These are phyloP conservation scores for Virgularia gustaviana DNA, from an alignment of 92 coral and sea anemone genomes.

Conservation along the genomic window DNA sequence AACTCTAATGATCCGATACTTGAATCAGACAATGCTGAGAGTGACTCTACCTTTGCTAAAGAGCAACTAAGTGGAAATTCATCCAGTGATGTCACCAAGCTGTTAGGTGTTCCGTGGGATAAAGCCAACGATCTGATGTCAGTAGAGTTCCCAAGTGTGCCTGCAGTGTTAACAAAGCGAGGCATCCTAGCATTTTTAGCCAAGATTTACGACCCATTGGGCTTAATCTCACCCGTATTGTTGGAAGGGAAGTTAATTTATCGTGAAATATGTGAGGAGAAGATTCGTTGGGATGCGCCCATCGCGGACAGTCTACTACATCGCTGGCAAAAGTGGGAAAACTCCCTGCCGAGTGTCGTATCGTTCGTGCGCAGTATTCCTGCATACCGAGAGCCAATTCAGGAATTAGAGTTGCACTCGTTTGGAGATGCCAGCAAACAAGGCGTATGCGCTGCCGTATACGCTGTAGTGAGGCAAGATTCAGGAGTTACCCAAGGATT, in stretches of 20 bases:
- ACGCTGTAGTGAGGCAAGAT: slow-evolving; percentile 57
- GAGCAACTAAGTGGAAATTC: slow-evolving; percentile 40
- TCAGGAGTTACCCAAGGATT: slow-evolving; percentile 57
- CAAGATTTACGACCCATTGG: slow-evolving; percentile 57
- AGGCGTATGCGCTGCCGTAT: slow-evolving; percentile 60
- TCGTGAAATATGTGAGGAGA: slow-evolving; percentile 37
- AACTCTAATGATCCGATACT: slow-evolving; percentile 41
- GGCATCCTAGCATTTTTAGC: slow-evolving; percentile 44
- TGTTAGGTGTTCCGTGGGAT: slow-evolving; percentile 47
- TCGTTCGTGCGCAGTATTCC: slow-evolving; percentile 45
- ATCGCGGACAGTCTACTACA: too few relatives aligned
- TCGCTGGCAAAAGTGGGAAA: too few relatives aligned
- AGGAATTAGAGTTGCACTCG: slow-evolving; percentile 56
- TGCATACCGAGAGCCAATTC: slow-evolving; percentile 47
- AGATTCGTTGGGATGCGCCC: slow-evolving; percentile 32
- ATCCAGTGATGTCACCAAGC: slow-evolving; percentile 23
- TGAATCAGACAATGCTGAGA: slow-evolving; percentile 24
- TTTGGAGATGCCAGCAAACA: too few relatives aligned
- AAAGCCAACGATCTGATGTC: slow-evolving; percentile 40
- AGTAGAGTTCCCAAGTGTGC: slow-evolving; percentile 32
- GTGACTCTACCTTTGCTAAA: slow-evolving; percentile 18
- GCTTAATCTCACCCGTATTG: slow-evolving; percentile 47
- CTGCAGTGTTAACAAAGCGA: slow-evolving; percentile 43
- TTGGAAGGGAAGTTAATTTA: slow-evolving; percentile 50
- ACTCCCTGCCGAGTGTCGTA: slow-evolving; percentile 40